Conservation (phyloP, 1,140 invertebrate species). For the Neodiprion fabricii region DNA sequence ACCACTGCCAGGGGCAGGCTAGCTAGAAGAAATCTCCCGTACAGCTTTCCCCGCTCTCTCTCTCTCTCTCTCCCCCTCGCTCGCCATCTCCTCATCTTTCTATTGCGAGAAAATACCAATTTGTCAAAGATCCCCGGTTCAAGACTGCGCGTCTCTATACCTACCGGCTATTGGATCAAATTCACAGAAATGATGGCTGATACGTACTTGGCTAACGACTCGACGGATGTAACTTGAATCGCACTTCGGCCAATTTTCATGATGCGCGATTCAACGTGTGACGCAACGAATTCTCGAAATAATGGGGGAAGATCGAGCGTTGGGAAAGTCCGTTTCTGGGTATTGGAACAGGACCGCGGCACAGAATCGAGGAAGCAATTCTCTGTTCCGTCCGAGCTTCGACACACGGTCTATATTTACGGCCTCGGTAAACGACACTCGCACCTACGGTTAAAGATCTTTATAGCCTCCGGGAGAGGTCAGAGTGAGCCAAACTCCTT, state of each 20-base stretch:
- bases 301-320: too few relatives aligned
- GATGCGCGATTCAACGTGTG: too few relatives aligned
- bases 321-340: too few relatives aligned
- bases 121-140: slow-evolving; percentile 11
- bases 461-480: neutral
- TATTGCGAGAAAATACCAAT: slow-evolving; percentile 31
- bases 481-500: neutral
- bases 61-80: slow-evolving; percentile 18
- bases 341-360: too few relatives aligned
- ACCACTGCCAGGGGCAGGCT: slow-evolving; percentile 14
- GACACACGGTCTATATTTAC: neutral
- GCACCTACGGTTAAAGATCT: slow-evolving; percentile 7
- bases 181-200: too few relatives aligned
- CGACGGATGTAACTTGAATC: too few relatives aligned
- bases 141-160: too few relatives aligned
- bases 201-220: too few relatives aligned
- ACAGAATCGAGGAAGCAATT: too few relatives aligned
- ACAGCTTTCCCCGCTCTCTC: slow-evolving; percentile 16
- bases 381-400: neutral
- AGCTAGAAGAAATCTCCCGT: slow-evolving; percentile 12
- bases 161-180: too few relatives aligned
- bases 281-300: too few relatives aligned
- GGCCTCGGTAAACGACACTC: neutral
- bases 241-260: too few relatives aligned
- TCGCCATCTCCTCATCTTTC: slow-evolving; percentile 22